phyloP scores from a whole-genome alignment of 2,797 vertebrate species.

The Halcyon leucocephala region DNA sequence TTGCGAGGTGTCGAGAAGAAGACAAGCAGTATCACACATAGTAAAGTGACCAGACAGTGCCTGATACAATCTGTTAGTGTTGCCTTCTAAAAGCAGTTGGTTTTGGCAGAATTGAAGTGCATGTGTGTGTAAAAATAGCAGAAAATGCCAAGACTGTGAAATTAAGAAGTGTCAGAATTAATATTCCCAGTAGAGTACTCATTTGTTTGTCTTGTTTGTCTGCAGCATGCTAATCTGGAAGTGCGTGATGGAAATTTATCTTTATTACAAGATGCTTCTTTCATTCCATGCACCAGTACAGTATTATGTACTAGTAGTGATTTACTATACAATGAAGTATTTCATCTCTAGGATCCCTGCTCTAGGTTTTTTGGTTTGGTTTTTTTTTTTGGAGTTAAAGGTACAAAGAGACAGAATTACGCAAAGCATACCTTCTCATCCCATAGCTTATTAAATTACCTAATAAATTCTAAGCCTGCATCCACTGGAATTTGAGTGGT shows the following conservation, averaged over 20 bases:
- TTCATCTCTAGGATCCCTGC: not conserved
- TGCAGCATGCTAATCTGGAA: not conserved
- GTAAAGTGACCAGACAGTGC: not conserved
- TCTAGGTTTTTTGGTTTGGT: not conserved
- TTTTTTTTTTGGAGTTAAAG: not conserved
- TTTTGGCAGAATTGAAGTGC: not conserved
- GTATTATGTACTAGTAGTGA: not conserved
- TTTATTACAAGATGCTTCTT: not conserved
- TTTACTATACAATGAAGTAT: not conserved
- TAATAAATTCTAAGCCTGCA: not conserved
- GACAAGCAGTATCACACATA: not conserved
- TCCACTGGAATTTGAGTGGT: not conserved
- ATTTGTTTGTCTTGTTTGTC: not conserved
- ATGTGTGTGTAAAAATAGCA: not conserved
- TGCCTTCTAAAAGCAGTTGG: not conserved
- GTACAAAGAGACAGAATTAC: not conserved
- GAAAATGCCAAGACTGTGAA: not conserved
- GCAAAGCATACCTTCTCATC: not conserved
- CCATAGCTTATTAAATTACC: not conserved
- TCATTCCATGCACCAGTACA: not conserved
- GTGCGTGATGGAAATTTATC: not conserved
- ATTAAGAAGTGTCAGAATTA: not conserved
- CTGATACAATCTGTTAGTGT: not conserved
- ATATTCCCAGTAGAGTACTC: not conserved
- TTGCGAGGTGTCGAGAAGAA: not conserved